phyloP scores from a whole-genome alignment of 2,888 invertebrate species.

The Ennomos quercinarius region DNA sequence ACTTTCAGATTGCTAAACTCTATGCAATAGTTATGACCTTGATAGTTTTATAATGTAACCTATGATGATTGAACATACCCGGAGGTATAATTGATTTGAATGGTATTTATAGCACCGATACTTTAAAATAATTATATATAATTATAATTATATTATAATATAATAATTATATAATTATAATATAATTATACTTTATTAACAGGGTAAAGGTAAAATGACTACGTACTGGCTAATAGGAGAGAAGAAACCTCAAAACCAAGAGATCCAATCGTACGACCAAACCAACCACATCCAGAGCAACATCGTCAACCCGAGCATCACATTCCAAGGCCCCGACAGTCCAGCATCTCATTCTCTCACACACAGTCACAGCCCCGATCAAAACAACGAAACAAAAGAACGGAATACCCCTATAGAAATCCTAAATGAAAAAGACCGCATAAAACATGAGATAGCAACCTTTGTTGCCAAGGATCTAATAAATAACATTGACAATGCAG shows the following conservation, averaged over 20 bases:
- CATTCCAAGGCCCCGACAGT: constrained; percentile 80
- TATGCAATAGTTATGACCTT: too few relatives aligned
- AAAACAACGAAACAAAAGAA: constrained; percentile 60
- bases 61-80: too few relatives aligned
- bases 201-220: constrained; percentile 95
- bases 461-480: constrained; percentile 79
- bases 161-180: too few relatives aligned
- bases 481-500: constrained; percentile 76
- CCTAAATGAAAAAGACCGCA: constrained; percentile 70
- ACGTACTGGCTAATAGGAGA: constrained; percentile 96
- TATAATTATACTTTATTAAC: constrained; percentile 36
- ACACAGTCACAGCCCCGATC: constrained; percentile 72
- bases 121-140: too few relatives aligned
- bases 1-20: too few relatives aligned
- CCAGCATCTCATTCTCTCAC: constrained; percentile 76
- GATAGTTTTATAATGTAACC: too few relatives aligned
- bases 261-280: constrained; percentile 48
- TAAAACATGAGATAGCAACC: constrained; percentile 79
- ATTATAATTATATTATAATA: too few relatives aligned
- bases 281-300: constrained; percentile 52
- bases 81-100: too few relatives aligned
- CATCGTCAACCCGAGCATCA: constrained; percentile 71
- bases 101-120: too few relatives aligned
- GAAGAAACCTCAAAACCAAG: constrained; percentile 61
- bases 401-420: constrained; percentile 63